Base-by-base conservation (phyloP, 2,888 invertebrate species). In the Cheilosia variabilis region DNA sequence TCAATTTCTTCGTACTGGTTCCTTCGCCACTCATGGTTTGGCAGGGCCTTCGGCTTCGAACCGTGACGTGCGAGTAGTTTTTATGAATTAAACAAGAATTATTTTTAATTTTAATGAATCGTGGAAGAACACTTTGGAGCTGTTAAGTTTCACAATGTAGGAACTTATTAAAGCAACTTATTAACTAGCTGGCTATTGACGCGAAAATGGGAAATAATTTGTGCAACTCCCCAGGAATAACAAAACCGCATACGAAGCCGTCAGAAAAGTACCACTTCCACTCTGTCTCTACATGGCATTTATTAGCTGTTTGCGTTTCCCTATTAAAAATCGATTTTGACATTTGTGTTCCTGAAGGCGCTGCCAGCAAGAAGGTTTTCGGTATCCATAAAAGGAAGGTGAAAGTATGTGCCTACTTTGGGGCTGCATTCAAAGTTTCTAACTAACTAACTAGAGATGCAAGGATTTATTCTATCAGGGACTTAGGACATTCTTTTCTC, bases 1-100 rank as follows among this genome's bases (percentile, higher is more conserved):
- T 86, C 17, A 86, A 41, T 71, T 81, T 86, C 41, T 86, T 86
- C 43, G 81, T 77, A 45, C 68, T 86, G 37, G 86, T 80, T 4
- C 65, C 65, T 62, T 81, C 81, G 45, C 22, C 76, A 63, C 75
- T 86, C 86, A 86, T 86, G 24, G 17, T 79, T 62, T 58, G n/a
- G 7, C 9, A 15, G 7, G 17, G 6, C 2, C 24, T 58, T 53
- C 13, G 31, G 31, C 17, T 41, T 15, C 2, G 15, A 52, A 43
- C 24, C 50, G 37, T 43, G 15, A 45, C 47, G 31, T 4, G 15
- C 50, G n/a, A 45, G 45, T 17, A 13, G 17, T 5, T 43, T 53
- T 37, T 13, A 60, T 41, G 19, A 65, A 69, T 75, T 62, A 63
- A 68, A 62, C 37, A 9, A 7, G 2, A 27, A 50, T n/a, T 41